Percentiles rank a stretch among this genome's conserved stretches.
These are phyloP conservation scores for Trinorchestia longiramus DNA, from an alignment of 1,140 invertebrate genomes.

Conservation along the genomic window DNA sequence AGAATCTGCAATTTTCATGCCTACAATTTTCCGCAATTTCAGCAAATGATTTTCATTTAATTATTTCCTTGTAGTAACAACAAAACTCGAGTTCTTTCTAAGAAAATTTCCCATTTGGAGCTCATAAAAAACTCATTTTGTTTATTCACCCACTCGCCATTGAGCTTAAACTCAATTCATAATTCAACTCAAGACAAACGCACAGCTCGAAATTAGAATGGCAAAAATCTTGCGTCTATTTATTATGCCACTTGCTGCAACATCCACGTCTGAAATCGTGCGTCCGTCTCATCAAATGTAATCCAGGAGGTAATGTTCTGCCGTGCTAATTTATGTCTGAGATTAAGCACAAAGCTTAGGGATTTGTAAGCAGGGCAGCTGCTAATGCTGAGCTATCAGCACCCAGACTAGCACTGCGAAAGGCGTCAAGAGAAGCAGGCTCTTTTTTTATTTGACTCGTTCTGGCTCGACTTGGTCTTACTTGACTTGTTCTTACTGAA, in stretches of 20 bases:
- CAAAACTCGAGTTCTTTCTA: not conserved
- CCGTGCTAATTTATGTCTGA: not conserved
- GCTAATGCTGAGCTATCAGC: slow-evolving; percentile 7
- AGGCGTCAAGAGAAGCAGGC: not conserved
- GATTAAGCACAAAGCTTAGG: not conserved
- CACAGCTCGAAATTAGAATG: not conserved
- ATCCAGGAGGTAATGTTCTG: not conserved
- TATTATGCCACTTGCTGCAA: not conserved
- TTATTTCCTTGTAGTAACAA: not conserved
- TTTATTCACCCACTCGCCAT: not conserved
- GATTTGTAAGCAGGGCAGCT: not conserved
- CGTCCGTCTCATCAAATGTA: not conserved
- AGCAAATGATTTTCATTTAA: not conserved
- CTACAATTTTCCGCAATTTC: not conserved
- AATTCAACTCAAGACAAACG: not conserved
- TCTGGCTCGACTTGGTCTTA: no score
- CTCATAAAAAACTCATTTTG: not conserved
- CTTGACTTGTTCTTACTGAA: no score
- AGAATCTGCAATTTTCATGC: not conserved
- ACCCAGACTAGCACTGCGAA: not conserved
- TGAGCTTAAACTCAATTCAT: not conserved
- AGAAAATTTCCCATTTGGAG: not conserved
- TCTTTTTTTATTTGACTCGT: no score
- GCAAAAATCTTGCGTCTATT: not conserved
- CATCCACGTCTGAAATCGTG: not conserved